A percentile compares a stretch with the other conserved stretches of the same genome.
These are phyloP conservation scores for Alectura lathami DNA, from an alignment of 2,113 vertebrate species.

Conservation along the genomic window DNA sequence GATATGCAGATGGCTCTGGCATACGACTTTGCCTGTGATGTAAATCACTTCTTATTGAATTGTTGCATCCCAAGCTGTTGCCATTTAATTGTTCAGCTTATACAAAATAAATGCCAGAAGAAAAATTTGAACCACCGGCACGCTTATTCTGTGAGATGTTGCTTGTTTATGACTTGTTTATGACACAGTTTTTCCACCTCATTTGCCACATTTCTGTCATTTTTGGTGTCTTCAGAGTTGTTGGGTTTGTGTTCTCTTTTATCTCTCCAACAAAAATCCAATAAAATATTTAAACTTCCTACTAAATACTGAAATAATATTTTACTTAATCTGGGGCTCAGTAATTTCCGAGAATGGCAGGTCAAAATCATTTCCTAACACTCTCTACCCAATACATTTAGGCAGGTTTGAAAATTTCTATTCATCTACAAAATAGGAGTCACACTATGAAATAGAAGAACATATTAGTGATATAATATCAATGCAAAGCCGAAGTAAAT, in stretches of 20 bases:
- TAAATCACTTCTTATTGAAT: conserved; percentile 51
- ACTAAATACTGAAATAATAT: neutral
- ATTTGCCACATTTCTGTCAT: neutral
- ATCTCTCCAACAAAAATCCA: neutral
- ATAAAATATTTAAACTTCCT: neutral
- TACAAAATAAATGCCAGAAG: conserved; percentile 5
- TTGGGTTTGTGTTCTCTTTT: neutral
- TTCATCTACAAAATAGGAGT: neutral
- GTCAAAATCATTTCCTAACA: neutral
- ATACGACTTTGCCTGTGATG: conserved; percentile 31
- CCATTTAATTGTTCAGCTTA: conserved; percentile 44
- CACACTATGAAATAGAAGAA: neutral
- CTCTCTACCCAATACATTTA: neutral
- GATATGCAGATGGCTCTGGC: conserved; percentile 52
- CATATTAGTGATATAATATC: neutral
- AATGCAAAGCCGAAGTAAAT: neutral
- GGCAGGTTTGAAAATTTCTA: neutral
- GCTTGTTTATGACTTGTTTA: neutral
- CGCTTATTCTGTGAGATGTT: neutral
- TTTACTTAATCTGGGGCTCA: neutral
- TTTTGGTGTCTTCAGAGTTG: neutral
- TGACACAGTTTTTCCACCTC: neutral
- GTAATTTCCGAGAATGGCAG: neutral
- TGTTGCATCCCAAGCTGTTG: conserved; percentile 54
- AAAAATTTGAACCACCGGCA: neutral